Base-by-base conservation (phyloP, 2,888 invertebrate species). In the Lingula anatina region DNA sequence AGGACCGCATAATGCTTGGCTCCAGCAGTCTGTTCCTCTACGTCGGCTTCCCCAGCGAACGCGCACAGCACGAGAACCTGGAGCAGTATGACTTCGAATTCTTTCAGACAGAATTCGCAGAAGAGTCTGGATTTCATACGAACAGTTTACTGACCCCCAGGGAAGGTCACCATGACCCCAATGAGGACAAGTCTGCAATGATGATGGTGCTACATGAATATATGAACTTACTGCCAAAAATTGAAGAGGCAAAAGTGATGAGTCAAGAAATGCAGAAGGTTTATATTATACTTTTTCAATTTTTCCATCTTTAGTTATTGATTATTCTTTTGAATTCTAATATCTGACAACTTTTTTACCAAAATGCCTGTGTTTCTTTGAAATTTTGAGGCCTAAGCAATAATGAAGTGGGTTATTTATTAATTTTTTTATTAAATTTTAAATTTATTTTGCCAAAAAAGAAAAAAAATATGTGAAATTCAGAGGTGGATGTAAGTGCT, bases 261-360 rank as follows among this genome's bases (percentile, higher is more conserved):
- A 66, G 67, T 52, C 61, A 64, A 12, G 67, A 67, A 50, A 39
- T 67, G 5, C 58, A 61, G 38, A 61, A 66, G 61, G 67, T 66
- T 42, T n/a, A 48, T 39, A n/a, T n/a, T n/a, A n/a, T n/a, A n/a
- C n/a, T n/a, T n/a, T n/a, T n/a, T n/a, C n/a, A 9, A 31, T 12
- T 24, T 42, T 42, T 15, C 24, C 18, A 20, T 31, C 1, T 20
- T n/a, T n/a, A n/a, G n/a, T n/a, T n/a, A n/a, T n/a, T n/a, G n/a
- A n/a, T n/a, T n/a, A n/a, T n/a, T n/a, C n/a, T n/a, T n/a, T n/a
- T n/a, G n/a, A n/a, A n/a, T n/a, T n/a, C n/a, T n/a, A n/a, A n/a
- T n/a, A n/a, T n/a, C n/a, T n/a, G n/a, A n/a, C n/a, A n/a, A n/a
- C n/a, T n/a, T n/a, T n/a, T n/a, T n/a, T n/a, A n/a, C n/a, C n/a